Conservation (phyloP, 2,797 vertebrate genomes). For the Miichthys miiuy region DNA sequence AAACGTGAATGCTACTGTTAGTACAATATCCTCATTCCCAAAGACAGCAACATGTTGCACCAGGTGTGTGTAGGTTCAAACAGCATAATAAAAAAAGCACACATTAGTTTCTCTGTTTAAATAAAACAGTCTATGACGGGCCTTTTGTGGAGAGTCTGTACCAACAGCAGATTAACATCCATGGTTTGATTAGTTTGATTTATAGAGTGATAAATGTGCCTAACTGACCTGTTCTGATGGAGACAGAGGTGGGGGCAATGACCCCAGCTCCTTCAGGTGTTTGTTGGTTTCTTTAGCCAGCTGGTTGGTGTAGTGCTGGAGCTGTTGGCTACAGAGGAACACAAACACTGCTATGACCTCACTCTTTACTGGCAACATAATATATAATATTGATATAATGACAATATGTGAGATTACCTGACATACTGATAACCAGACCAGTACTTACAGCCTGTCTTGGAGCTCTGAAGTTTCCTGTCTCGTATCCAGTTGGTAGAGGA, state of each 20-base stretch:
- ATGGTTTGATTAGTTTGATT: no score
- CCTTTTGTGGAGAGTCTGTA: no score
- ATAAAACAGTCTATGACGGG: no score
- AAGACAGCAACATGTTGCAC: no score
- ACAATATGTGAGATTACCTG: not conserved
- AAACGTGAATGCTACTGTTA: no score
- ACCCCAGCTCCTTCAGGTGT: conserved; percentile 91
- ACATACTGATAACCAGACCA: not conserved
- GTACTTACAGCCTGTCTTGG: conserved; percentile 92
- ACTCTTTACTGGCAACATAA: not conserved
- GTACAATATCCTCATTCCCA: no score
- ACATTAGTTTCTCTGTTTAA: no score
- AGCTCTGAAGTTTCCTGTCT: conserved; percentile 90
- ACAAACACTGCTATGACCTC: not conserved
- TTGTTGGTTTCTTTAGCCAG: conserved; percentile 95
- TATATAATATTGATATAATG: not conserved
- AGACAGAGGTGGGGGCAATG: conserved; percentile 86
- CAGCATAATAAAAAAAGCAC: no score
- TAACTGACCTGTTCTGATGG: conserved; percentile 90
- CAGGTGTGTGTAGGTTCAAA: no score
- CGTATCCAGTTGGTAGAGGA: conserved; percentile 91
- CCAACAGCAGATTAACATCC: no score
- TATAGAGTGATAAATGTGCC: not conserved
- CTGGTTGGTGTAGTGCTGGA: conserved; percentile 93
- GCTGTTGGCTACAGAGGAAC: conserved; percentile 86